phyloP scores from a whole-genome alignment of 2,888 invertebrate species.

The Limnephilus rhombicus region DNA sequence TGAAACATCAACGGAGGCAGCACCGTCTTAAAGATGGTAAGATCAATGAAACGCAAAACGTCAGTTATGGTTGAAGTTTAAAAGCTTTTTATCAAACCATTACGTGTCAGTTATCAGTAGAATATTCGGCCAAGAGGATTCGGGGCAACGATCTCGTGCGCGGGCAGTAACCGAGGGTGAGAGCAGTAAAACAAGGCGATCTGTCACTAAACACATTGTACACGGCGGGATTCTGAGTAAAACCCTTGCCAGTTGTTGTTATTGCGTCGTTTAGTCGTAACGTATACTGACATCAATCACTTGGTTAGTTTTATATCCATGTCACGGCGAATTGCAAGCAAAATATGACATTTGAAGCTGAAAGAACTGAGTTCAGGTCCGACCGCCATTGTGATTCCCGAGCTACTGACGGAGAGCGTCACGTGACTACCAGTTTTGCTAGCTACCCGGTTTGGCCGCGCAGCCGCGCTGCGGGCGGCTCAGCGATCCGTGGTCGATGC shows the following conservation, averaged over 20 bases:
- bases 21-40: not conserved
- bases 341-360: conserved; percentile 64
- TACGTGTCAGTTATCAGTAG: conserved; percentile 31
- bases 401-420: conserved; percentile 78
- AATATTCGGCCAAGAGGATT: conserved; percentile 43
- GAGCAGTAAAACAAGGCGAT: conserved; percentile 33
- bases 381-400: conserved; percentile 71
- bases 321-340: conserved; percentile 55
- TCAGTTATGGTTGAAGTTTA: not conserved
- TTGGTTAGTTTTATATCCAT: conserved; percentile 46
- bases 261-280: not conserved
- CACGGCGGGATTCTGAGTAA: conserved; percentile 21
- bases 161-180: conserved; percentile 56
- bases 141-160: conserved; percentile 61
- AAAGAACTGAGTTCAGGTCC: conserved; percentile 75
- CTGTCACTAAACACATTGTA: conserved; percentile 60
- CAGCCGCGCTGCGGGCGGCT: conserved; percentile 56
- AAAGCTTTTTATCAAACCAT: not conserved
- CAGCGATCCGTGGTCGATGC: conserved; percentile 50
- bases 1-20: conserved; percentile 17
- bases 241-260: conserved; percentile 40
- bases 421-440: conserved; percentile 80
- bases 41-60: not conserved
- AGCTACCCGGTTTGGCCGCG: conserved; percentile 72
- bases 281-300: conserved; percentile 31